Evolutionary conservation across 2,888 invertebrate genomes (phyloP), one percentile per base, ranked within the genome.

Genomic region (Phaedon cochleariae): DNA sequence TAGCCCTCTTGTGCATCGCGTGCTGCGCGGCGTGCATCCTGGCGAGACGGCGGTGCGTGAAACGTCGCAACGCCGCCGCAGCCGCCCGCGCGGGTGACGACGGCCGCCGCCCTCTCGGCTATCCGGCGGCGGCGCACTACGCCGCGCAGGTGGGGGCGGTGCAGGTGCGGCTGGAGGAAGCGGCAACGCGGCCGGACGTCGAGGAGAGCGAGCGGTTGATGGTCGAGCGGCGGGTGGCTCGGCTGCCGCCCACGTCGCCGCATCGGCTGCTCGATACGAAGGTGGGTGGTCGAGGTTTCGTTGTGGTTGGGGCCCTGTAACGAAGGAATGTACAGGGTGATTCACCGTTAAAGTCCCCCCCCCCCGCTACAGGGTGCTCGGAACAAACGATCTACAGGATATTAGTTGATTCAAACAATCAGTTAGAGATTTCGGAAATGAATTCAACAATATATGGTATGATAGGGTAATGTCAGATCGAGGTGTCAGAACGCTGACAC

Each of bases 211-310:
- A 84, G 64, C 81, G 80, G 64, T 73, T 81, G 80, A 80, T 83
- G 6, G 68, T 74, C 79, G 77, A 77, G 18, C 77, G 77, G 9
- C 73, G 73, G 12, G 64, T 82, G 83, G 83, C 85, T 46, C 75
- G 77, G 59, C 76, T 80, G 62, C 79, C 80, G 20, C 72, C 79
- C n/a, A n/a, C n/a, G n/a, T 3, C 61, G 73, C 4, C 72, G 74
- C 4, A 75, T 77, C 0, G 74, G 76, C 34, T 12, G n/a, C n/a
- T n/a, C n/a, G 88, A 89, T 74, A 85, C 88, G 0, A 89, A 89
- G 84, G 88, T 88, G 80, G 65, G 63, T 59, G 21, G n/a, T n/a
- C n/a, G n/a, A n/a, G n/a, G n/a, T n/a, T n/a, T n/a, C n/a, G n/a
- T n/a, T n/a, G n/a, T n/a, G n/a, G n/a, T n/a, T n/a, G n/a, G n/a